Evolutionary conservation across 1,140 invertebrate genomes (phyloP), one percentile per base, ranked within the genome.

Genomic region (Nephotettix cincticeps): DNA sequence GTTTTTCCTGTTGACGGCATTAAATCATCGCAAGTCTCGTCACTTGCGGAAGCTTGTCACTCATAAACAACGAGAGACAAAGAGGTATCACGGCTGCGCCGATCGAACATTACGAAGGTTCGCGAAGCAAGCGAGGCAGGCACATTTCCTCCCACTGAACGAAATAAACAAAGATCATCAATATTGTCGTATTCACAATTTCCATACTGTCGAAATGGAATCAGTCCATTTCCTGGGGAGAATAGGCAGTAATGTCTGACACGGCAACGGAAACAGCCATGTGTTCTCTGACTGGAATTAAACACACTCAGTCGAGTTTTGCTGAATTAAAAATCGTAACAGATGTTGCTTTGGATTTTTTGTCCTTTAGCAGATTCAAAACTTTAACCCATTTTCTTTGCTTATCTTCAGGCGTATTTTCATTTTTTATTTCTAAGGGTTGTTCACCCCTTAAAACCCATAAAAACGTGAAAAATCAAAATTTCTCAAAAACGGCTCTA

Each of bases 81-180:
- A 51, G 47, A 51, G 21, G 6, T 9, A 51, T 51, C 47, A 51
- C 47, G 21, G 6, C 17, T 40, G 17, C 36, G 36, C 6, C 17
- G 17, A 21, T 4, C 14, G 47, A 51, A 17, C 21, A 21, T 19
- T 19, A 51, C 21, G 47, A 19, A 19, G 6, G 14, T 21, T 17
- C 14, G 14, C 4, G 14, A 21, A n/a, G 47, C 47, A 51, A 21
- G 21, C 14, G n/a, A 21, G 47, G 47, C 6, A n/a, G 14, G 14
- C 47, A 51, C 47, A 51, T 51, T 51, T 51, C 47, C 47, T 51
- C 47, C 4, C 19, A n/a, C 14, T 51, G 21, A 51, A 51, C 47
- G 47, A 51, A 51, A 51, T 21, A 51, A 51, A 51, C 47, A 51
- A 51, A 51, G 47, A 51, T 51, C 47, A 51, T 51, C 47, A 51